Percentiles rank a stretch among this genome's conserved stretches.
phyloP scores from a whole-genome alignment of 2,113 vertebrate species.

The Pontoporia blainvillei region DNA sequence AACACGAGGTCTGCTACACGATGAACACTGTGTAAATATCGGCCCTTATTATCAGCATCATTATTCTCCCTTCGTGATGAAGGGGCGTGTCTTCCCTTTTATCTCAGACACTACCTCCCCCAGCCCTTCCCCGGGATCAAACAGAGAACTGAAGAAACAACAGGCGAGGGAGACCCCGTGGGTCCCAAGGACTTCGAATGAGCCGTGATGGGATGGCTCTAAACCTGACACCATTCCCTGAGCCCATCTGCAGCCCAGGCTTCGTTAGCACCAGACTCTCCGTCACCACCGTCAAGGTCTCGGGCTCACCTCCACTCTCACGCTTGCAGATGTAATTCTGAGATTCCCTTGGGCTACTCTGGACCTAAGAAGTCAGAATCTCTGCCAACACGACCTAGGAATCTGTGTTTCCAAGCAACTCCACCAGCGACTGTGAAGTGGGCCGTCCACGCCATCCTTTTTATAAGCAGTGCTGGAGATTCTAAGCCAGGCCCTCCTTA shows the following conservation, averaged over 20 bases:
- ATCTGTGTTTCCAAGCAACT: neutral
- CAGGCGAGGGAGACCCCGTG: neutral
- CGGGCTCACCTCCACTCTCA: neutral
- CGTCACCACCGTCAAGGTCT: neutral
- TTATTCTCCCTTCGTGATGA: neutral
- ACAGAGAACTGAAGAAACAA: neutral
- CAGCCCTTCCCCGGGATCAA: neutral
- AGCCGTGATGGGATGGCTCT: too few species aligned
- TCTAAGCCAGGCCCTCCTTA: neutral
- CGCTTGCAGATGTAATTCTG: neutral
- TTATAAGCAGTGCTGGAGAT: too few species aligned
- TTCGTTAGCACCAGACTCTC: neutral
- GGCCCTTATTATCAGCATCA: neutral
- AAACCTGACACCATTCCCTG: neutral
- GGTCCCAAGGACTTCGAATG: neutral
- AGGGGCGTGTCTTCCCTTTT: neutral
- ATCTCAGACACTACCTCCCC: neutral
- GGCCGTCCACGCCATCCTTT: fast-evolving
- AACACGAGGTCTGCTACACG: neutral
- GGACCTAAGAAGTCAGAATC: neutral
- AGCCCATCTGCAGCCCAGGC: fast-evolving
- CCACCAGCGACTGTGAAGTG: neutral
- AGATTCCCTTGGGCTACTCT: neutral
- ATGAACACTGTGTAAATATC: too few species aligned
- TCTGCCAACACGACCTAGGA: too few species aligned